A percentile compares a stretch with the other conserved stretches of the same genome.
phyloP scores from a whole-genome alignment of 2,888 invertebrate genomes.

The Abrostola tripartita region DNA sequence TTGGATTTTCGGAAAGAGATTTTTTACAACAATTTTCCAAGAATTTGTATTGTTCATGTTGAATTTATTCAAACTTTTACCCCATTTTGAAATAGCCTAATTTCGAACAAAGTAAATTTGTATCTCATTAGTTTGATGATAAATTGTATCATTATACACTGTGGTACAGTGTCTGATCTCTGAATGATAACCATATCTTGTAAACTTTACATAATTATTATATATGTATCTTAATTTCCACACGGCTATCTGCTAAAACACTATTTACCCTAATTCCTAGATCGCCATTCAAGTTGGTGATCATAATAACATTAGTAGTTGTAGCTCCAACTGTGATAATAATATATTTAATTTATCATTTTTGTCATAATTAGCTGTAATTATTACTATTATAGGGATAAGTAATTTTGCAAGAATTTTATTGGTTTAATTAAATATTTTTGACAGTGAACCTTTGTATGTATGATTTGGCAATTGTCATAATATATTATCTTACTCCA shows the following conservation, averaged over 20 bases:
- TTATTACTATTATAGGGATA: slow-evolving; percentile 29
- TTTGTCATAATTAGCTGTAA: slow-evolving; percentile 37
- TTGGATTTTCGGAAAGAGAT: too few species aligned
- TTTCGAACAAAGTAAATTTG: too few species aligned
- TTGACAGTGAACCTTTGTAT: too few species aligned
- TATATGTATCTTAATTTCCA: background rate
- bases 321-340: slow-evolving; percentile 83
- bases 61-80: too few species aligned
- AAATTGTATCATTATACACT: too few species aligned
- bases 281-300: slow-evolving; percentile 36
- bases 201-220: slow-evolving; percentile 4
- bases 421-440: background rate
- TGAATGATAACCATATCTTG: slow-evolving; percentile 1
- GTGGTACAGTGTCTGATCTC: background rate
- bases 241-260: slow-evolving; percentile 18
- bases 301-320: slow-evolving; percentile 62
- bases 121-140: too few species aligned
- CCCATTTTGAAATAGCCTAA: too few species aligned
- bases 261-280: slow-evolving; percentile 3
- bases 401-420: slow-evolving; percentile 28
- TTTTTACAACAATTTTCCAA: too few species aligned
- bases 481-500: background rate
- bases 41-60: too few species aligned
- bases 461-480: background rate
- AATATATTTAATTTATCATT: slow-evolving; percentile 56